A percentile compares a stretch with the other conserved stretches of the same genome.
phyloP scores from a whole-genome alignment of 1,140 invertebrate species.

The Eumaeus atala region DNA sequence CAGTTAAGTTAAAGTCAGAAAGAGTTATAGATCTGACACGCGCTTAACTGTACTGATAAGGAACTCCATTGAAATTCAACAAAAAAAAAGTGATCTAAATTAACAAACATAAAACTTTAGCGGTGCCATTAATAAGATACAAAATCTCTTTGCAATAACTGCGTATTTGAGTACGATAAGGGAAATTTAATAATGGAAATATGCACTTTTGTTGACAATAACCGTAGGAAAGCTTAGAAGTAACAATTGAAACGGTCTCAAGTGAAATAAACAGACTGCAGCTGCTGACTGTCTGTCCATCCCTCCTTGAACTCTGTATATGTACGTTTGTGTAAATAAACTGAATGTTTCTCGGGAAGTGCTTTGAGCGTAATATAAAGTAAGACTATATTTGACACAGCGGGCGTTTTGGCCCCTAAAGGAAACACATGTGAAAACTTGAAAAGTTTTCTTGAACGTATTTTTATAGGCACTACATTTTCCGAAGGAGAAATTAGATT shows the following conservation, averaged over 20 bases:
- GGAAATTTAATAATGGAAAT: too few species aligned
- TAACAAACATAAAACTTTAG: too few species aligned
- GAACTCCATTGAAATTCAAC: too few species aligned
- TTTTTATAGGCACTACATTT: slow-evolving; percentile 5
- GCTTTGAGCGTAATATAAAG: slow-evolving; percentile 10
- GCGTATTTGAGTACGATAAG: too few species aligned
- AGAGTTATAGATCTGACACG: too few species aligned
- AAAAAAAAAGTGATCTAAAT: too few species aligned
- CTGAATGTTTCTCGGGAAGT: slow-evolving; percentile 15
- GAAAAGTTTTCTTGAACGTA: slow-evolving; percentile 4
- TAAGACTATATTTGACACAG: slow-evolving; percentile 11
- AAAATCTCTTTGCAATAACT: too few species aligned
- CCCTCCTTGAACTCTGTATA: slow-evolving; percentile 12
- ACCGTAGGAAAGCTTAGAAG: neutral
- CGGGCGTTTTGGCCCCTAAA: slow-evolving; percentile 1
- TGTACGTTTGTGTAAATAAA: slow-evolving; percentile 20
- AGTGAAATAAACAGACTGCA: slow-evolving; percentile 27
- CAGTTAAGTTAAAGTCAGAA: too few species aligned
- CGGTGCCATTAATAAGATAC: too few species aligned
- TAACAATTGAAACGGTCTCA: slow-evolving; percentile 17
- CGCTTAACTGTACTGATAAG: too few species aligned
- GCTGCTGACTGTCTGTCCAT: slow-evolving; percentile 30
- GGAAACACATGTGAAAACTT: slow-evolving; percentile 4
- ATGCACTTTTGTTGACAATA: too few species aligned
- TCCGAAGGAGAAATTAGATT: slow-evolving; percentile 2